Evolutionary conservation across 2,888 invertebrate species (phyloP), one percentile per base, ranked within the genome.

Genomic region (Bellardia pandia): DNA sequence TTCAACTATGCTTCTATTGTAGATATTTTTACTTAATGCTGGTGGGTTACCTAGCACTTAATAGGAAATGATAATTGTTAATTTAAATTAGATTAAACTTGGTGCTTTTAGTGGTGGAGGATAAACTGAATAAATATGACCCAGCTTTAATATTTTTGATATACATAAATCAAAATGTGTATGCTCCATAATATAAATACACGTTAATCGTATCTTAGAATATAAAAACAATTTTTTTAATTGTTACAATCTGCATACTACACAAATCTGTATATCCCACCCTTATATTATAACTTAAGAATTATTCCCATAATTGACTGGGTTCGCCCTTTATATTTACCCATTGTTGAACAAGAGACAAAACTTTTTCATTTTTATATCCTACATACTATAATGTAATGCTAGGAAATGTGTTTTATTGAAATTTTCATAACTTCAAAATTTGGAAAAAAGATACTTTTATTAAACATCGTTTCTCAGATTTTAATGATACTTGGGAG

Each of bases 311-410:
- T 53, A 8, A 33, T 62, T 40, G 33, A 80, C 42, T n/a, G 11
- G 30, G n/a, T 42, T 76, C n/a, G 33, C 5, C 53, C 42, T 51
- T 45, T 77, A 53, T 7, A 58, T 62, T 56, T 53, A 76, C 33
- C 42, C 37, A 56, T 71, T 60, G 64, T 79, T 79, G 58, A 74
- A 79, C 68, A 53, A 74, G 78, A 79, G 85, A 60, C 79, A 74
- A 83, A 68, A 6, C 11, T 13, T 60, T 78, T 71, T 11, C 4
- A 11, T n/a, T 37, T 75, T 58, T 13, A 45, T 45, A 11, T 0
- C 9, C 13, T 45, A 11, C 8, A 45, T 11, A 0, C 3, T 45
- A 7, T 45, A 7, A 3, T 9, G 8, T 45, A 9, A 3, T 9
- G 45, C 9, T 23, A 45, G 9, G 9, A 45, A 11, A 51, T 51